Conservation (phyloP, 2,113 vertebrate species). For the Donacobius atricapilla region DNA sequence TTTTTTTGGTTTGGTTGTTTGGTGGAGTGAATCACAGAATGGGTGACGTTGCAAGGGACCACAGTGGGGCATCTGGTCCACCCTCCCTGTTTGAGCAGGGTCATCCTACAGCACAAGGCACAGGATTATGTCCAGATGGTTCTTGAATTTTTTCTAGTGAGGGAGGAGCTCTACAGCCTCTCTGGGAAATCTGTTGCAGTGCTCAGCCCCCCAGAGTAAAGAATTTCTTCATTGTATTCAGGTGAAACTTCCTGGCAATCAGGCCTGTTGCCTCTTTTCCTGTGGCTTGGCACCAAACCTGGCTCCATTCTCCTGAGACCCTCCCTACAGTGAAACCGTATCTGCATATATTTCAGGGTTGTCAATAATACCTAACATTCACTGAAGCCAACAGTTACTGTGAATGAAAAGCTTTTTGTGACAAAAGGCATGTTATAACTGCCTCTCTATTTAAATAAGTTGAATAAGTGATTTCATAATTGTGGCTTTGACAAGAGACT, state of each 20-base stretch:
- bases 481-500: background rate
- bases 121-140: too few species aligned
- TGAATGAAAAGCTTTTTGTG: background rate
- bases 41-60: background rate
- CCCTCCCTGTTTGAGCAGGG: background rate
- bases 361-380: background rate
- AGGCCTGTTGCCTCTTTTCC: accelerated
- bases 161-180: background rate
- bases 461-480: background rate
- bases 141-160: background rate
- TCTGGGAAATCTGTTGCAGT: background rate
- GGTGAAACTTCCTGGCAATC: background rate
- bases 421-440: background rate
- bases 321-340: background rate
- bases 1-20: background rate
- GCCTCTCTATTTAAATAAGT: background rate
- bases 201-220: too few species aligned
- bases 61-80: background rate
- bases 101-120: background rate
- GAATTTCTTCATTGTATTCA: background rate
- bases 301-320: background rate
- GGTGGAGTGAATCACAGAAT: background rate
- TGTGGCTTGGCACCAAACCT: background rate
- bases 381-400: background rate
- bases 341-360: background rate